Evolutionary conservation across 2,888 invertebrate species (phyloP).

Genomic region (Sinohyriopsis cumingii): DNA sequence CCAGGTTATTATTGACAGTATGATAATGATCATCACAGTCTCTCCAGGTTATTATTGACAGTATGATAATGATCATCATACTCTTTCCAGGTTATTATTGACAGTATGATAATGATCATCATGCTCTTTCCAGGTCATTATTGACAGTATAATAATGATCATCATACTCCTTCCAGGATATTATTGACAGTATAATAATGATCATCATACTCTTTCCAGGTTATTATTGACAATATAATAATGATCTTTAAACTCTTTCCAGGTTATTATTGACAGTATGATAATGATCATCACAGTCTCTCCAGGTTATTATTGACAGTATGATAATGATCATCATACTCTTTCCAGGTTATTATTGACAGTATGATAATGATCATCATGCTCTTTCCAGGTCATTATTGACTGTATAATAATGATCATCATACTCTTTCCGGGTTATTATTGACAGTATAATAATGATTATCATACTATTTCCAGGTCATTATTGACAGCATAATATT

Average conservation of each 20-base stretch:
- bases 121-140: conserved; percentile 80
- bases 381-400: conserved; percentile 82
- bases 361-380: conserved; percentile 72
- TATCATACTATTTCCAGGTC: conserved; percentile 79
- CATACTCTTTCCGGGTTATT: conserved; percentile 81
- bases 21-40: conserved; percentile 73
- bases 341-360: conserved; percentile 81
- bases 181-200: conserved; percentile 79
- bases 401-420: conserved; percentile 74
- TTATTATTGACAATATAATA: conserved; percentile 80
- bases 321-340: conserved; percentile 75
- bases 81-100: conserved; percentile 81
- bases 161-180: conserved; percentile 79
- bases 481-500: conserved; percentile 79
- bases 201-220: conserved; percentile 78
- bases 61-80: conserved; percentile 75
- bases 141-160: conserved; percentile 76
- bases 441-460: conserved; percentile 76
- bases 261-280: conserved; percentile 83
- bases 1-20: too few relatives aligned
- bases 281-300: conserved; percentile 75
- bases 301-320: conserved; percentile 81
- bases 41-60: conserved; percentile 80
- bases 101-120: conserved; percentile 76
- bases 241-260: conserved; percentile 76